phyloP scores from a whole-genome alignment of 2,888 invertebrate species.

The Nomada hirtipes region DNA sequence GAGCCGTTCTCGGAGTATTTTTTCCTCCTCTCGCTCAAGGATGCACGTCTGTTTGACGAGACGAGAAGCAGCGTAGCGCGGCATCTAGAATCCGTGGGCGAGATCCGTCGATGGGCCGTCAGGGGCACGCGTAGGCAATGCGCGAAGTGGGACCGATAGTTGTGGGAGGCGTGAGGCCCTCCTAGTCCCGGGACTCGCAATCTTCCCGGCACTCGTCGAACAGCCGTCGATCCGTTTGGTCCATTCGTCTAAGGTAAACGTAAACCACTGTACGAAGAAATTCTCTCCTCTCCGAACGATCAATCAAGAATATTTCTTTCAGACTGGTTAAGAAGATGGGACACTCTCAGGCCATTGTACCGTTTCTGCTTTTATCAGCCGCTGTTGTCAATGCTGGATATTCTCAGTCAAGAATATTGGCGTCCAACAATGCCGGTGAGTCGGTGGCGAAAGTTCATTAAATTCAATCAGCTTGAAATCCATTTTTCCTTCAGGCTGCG shows the following conservation, averaged over 20 bases:
- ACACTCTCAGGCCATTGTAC: slow-evolving; percentile 69
- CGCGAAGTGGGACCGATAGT: slow-evolving; percentile 68
- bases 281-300: too few relatives aligned
- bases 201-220: slow-evolving; percentile 47
- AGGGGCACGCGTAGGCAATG: slow-evolving; percentile 75
- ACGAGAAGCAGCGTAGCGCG: neutral
- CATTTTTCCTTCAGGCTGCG: slow-evolving; percentile 72
- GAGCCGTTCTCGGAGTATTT: neutral
- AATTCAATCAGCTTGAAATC: neutral
- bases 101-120: slow-evolving; percentile 54
- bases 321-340: slow-evolving; percentile 61
- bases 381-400: slow-evolving; percentile 64
- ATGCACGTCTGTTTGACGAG: slow-evolving; percentile 1
- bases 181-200: slow-evolving; percentile 38
- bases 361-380: slow-evolving; percentile 66
- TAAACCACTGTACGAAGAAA: too few relatives aligned
- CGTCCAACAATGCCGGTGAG: slow-evolving; percentile 70
- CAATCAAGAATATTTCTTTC: neutral
- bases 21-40: neutral
- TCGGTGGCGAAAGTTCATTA: neutral
- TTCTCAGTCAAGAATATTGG: slow-evolving; percentile 63
- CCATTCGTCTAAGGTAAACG: slow-evolving; percentile 18
- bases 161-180: slow-evolving; percentile 50
- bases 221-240: slow-evolving; percentile 61
- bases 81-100: slow-evolving; percentile 55